Conservation (phyloP, 2,113 vertebrate species). For the Colius striatus region DNA sequence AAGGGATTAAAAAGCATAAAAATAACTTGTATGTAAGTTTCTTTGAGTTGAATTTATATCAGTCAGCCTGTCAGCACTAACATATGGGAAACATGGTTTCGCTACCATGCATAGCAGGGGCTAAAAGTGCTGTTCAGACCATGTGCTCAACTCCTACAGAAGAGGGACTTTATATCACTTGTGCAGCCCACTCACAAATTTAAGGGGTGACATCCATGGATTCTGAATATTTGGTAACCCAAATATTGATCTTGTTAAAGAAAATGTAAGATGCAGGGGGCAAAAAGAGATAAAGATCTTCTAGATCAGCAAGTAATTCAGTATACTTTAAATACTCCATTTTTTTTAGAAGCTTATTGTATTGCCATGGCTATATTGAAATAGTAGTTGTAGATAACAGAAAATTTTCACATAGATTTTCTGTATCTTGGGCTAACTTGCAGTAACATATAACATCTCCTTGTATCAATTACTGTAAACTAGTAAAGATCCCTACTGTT, state of each 20-base stretch:
- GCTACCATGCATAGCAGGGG: conserved; percentile 62
- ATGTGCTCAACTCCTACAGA: conserved; percentile 72
- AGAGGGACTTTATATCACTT: conserved; percentile 59
- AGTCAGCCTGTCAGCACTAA: conserved; percentile 73
- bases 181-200: conserved; percentile 65
- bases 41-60: conserved; percentile 69
- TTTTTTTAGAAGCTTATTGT: background rate
- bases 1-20: conserved; percentile 62
- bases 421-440: conserved; percentile 64
- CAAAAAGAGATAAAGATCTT: background rate
- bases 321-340: conserved; percentile 2
- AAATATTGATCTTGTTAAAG: conserved; percentile 44
- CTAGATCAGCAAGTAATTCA: background rate
- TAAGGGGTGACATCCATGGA: conserved; percentile 57
- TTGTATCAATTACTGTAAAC: conserved; percentile 83
- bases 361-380: background rate
- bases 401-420: conserved; percentile 46
- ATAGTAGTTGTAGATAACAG: conserved; percentile 25
- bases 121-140: conserved; percentile 67
- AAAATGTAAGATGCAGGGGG: background rate
- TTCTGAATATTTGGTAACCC: conserved; percentile 51
- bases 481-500: conserved; percentile 85
- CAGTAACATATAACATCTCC: conserved; percentile 73
- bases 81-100: conserved; percentile 71
- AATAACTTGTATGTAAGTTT: conserved; percentile 69